A percentile compares a stretch with the other conserved stretches of the same genome.
phyloP scores from a whole-genome alignment of 2,113 vertebrate species.

The Hypanus sabinus region DNA sequence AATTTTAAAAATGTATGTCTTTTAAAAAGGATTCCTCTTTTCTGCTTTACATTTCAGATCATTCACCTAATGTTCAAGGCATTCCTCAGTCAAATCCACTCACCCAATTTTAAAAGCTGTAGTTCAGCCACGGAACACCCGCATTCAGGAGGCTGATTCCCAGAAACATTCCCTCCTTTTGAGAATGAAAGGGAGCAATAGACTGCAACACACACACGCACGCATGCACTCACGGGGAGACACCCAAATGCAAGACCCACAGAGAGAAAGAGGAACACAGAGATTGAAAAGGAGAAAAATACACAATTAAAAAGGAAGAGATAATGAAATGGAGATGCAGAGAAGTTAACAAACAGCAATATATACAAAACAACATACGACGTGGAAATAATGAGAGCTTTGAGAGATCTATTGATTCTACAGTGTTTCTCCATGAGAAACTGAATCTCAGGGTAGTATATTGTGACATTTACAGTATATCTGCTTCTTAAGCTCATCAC shows the following conservation, averaged over 20 bases:
- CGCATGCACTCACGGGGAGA: neutral
- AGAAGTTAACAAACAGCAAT: too few species aligned
- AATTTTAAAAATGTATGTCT: neutral
- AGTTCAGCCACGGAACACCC: neutral
- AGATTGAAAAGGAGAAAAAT: slow-evolving; percentile 46
- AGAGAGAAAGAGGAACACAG: neutral
- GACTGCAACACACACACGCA: neutral
- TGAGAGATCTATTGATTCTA: too few species aligned
- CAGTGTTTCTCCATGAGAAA: too few species aligned
- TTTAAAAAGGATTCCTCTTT: neutral
- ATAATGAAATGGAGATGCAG: neutral
- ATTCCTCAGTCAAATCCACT: neutral
- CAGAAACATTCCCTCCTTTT: neutral
- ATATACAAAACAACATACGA: too few species aligned
- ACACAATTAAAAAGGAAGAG: neutral
- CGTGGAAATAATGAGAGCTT: too few species aligned
- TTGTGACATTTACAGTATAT: too few species aligned
- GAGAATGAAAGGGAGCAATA: neutral
- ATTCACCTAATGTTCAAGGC: neutral
- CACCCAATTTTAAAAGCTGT: neutral
- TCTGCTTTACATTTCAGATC: neutral
- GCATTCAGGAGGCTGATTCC: neutral
- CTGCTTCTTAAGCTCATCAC: too few species aligned
- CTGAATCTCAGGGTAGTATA: too few species aligned
- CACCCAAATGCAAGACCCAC: neutral